Percentiles rank a stretch among this genome's conserved stretches.
Evolutionary conservation across 2,113 vertebrate species (phyloP).

Genomic region (Toxotes jaculatrix): DNA sequence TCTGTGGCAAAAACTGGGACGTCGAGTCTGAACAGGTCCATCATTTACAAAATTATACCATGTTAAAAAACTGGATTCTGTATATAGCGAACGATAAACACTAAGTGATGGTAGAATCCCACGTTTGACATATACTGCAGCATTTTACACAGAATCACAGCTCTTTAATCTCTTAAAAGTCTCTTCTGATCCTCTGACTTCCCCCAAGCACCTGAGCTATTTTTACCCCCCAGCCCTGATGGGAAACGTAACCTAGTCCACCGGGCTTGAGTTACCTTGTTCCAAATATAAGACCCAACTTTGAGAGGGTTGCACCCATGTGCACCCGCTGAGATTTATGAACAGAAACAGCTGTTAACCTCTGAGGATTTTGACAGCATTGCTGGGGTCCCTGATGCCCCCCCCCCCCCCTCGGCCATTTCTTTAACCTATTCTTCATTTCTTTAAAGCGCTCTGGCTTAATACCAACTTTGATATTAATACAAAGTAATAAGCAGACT

Average conservation of each 20-base stretch:
- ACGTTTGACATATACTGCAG: background rate
- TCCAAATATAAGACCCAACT: constrained; percentile 81
- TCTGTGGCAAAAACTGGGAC: no score
- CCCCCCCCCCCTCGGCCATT: background rate
- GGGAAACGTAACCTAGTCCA: constrained; percentile 58
- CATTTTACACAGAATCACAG: constrained; percentile 16
- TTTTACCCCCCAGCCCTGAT: constrained; percentile 65
- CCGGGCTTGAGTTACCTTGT: constrained; percentile 80
- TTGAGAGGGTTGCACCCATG: constrained; percentile 56
- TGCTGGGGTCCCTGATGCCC: constrained; percentile 10
- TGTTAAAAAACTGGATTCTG: background rate
- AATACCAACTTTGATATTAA: background rate
- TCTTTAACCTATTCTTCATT: constrained; percentile 2
- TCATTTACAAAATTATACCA: background rate
- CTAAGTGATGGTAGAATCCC: background rate
- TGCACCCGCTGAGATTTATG: constrained; percentile 59
- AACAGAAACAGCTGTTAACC: constrained; percentile 82
- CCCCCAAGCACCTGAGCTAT: constrained; percentile 73
- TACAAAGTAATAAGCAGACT: no score
- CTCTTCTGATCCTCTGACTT: constrained; percentile 66
- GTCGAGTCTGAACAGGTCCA: background rate
- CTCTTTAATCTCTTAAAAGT: constrained; percentile 54
- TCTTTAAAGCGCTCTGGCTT: background rate
- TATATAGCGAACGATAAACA: background rate
- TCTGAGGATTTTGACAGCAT: constrained; percentile 67